Percentiles rank a stretch among this genome's conserved stretches.
phyloP scores from a whole-genome alignment of 2,113 vertebrate species.

The Dunckerocampus dactyliophorus region DNA sequence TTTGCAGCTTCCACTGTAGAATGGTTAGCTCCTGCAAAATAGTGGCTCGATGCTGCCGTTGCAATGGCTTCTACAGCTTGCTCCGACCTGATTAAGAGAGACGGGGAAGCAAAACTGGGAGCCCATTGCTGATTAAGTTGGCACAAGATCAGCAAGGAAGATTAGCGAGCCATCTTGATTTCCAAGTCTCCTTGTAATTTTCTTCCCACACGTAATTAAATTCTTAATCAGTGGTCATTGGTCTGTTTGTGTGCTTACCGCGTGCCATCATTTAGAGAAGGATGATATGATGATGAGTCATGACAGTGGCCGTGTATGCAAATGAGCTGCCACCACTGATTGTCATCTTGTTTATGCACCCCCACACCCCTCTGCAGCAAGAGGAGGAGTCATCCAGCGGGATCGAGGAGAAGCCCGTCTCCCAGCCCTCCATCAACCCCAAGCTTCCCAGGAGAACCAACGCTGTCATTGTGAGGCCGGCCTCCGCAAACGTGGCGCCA shows the following conservation, averaged over 20 bases:
- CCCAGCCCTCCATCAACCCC: constrained; percentile 52
- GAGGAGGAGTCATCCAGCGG: constrained; percentile 39
- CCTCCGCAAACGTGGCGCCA: constrained; percentile 33
- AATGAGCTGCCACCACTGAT: constrained; percentile 56
- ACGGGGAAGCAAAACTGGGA: constrained; percentile 14
- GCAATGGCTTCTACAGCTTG: constrained; percentile 27
- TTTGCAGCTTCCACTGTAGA: constrained; percentile 1
- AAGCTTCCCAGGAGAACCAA: constrained; percentile 46
- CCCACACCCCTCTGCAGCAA: constrained; percentile 32
- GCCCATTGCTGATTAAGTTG: constrained; percentile 56
- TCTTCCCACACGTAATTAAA: constrained; percentile 35
- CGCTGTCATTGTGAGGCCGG: constrained; percentile 37
- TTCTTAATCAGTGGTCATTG: constrained; percentile 53
- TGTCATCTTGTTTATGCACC: constrained; percentile 37
- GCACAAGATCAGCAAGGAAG: constrained; percentile 47
- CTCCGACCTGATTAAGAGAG: constrained; percentile 39
- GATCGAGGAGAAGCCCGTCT: constrained; percentile 35
- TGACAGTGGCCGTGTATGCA: constrained; percentile 46
- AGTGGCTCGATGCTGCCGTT: constrained; percentile 25
- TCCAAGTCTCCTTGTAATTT: constrained; percentile 58
- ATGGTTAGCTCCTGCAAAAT: constrained; percentile 27
- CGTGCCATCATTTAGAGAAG: constrained; percentile 24
- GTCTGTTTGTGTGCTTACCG: constrained; percentile 38
- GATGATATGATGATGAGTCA: constrained; percentile 44
- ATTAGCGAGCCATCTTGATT: constrained; percentile 53